phyloP scores from a whole-genome alignment of 2,113 vertebrate genomes.

The Ploceus nigricollis region DNA sequence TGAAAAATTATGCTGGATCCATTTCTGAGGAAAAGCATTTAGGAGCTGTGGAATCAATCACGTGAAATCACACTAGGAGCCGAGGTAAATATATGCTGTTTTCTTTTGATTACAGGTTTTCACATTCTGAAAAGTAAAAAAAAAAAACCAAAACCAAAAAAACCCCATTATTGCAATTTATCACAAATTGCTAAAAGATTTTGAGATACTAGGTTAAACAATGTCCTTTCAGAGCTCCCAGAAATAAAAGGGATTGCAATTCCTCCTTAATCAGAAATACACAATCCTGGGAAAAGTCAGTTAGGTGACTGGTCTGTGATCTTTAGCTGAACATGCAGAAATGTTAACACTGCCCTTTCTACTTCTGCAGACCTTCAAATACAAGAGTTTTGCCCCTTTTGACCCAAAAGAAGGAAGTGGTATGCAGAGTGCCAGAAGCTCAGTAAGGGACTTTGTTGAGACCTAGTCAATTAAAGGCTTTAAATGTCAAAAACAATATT shows the following conservation, averaged over 20 bases:
- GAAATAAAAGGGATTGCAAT: not conserved
- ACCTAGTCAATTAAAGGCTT: conserved; percentile 31
- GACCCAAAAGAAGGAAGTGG: conserved; percentile 39
- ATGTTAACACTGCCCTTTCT: conserved; percentile 40
- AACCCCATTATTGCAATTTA: not conserved
- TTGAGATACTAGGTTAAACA: not conserved
- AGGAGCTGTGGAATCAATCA: not conserved
- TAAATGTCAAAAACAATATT: conserved; percentile 45
- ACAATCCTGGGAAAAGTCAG: not conserved
- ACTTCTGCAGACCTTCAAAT: conserved; percentile 32
- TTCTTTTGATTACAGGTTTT: not conserved
- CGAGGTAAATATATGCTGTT: not conserved
- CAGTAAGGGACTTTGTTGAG: not conserved
- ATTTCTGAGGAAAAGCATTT: not conserved
- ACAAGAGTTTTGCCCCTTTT: conserved; percentile 38
- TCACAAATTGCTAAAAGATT: not conserved
- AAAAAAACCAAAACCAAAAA: not conserved
- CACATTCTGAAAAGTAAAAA: not conserved
- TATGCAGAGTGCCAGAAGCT: conserved; percentile 13
- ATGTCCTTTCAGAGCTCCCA: not conserved
- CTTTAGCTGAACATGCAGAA: conserved; percentile 18
- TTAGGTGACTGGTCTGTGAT: not conserved
- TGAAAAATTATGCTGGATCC: not conserved
- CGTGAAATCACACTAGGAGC: not conserved
- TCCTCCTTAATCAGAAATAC: not conserved